phyloP scores from a whole-genome alignment of 2,797 vertebrate genomes.

The Petrocephalus schoutedeni region DNA sequence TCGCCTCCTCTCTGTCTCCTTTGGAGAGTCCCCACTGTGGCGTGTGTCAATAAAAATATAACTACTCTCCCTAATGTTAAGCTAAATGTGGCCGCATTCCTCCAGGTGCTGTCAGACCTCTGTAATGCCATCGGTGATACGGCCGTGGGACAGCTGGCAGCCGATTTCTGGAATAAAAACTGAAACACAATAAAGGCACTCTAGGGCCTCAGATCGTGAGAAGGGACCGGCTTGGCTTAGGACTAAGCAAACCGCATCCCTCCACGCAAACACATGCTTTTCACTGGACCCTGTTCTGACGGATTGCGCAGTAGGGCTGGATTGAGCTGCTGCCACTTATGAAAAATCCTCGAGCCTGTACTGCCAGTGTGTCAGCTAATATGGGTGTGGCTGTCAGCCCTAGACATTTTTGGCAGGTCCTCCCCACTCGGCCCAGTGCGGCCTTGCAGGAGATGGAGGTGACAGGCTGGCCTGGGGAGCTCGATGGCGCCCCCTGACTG shows the following conservation, averaged over 20 bases:
- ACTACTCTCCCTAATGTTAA: neutral
- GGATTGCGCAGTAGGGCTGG: neutral
- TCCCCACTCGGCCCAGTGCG: slow-evolving; percentile 35
- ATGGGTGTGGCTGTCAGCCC: slow-evolving; percentile 38
- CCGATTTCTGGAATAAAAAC: neutral
- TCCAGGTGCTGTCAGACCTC: neutral
- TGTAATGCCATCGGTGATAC: neutral
- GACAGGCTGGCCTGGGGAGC: slow-evolving; percentile 7
- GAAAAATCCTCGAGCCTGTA: slow-evolving; percentile 41
- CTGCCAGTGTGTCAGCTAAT: slow-evolving; percentile 47
- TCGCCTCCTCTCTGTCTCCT: neutral
- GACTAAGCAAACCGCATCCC: neutral
- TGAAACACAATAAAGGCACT: neutral
- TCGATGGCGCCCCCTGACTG: neutral
- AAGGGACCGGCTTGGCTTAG: neutral
- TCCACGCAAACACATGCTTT: neutral
- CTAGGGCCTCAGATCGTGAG: neutral
- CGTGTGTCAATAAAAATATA: slow-evolving; percentile 21
- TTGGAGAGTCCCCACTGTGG: neutral
- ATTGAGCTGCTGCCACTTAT: slow-evolving; percentile 37
- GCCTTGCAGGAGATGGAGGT: neutral
- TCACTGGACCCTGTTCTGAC: neutral
- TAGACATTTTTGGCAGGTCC: slow-evolving; percentile 60
- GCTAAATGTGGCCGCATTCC: neutral
- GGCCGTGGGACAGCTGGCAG: neutral